phyloP scores from a whole-genome alignment of 2,113 vertebrate species.

The Oryzias curvinotus region DNA sequence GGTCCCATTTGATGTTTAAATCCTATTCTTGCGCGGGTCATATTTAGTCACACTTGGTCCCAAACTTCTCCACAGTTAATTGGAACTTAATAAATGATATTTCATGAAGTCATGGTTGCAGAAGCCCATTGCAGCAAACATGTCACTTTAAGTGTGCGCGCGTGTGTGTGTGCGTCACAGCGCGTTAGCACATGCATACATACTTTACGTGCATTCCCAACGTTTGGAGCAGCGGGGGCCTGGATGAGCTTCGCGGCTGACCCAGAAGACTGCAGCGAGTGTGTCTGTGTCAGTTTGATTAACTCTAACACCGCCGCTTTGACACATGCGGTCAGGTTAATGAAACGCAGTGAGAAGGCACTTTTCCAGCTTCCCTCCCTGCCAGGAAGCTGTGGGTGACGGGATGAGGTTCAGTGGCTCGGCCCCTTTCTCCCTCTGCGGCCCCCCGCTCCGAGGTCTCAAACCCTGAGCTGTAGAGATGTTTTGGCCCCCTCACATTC shows the following conservation, averaged over 20 bases:
- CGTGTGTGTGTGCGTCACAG: constrained; percentile 14
- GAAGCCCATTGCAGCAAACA: constrained; percentile 19
- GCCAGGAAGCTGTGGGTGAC: constrained; percentile 75
- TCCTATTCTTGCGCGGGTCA: constrained; percentile 46
- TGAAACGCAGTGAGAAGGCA: constrained; percentile 79
- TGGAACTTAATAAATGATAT: constrained; percentile 60
- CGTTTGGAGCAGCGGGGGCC: constrained; percentile 44
- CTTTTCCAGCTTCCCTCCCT: constrained; percentile 66
- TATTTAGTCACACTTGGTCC: constrained; percentile 41
- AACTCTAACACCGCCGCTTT: constrained; percentile 74
- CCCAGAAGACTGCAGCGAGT: constrained; percentile 60
- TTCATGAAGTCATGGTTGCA: constrained; percentile 37
- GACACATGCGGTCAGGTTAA: constrained; percentile 82
- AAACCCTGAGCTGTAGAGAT: constrained; percentile 53
- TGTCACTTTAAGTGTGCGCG: neutral
- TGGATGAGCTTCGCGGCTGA: constrained; percentile 69
- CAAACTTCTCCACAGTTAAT: constrained; percentile 59
- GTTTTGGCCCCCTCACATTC: constrained; percentile 21
- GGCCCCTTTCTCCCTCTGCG: constrained; percentile 36
- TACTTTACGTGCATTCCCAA: constrained; percentile 25
- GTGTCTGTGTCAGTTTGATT: constrained; percentile 76
- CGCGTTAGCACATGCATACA: constrained; percentile 33
- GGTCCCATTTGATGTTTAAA: constrained; percentile 71
- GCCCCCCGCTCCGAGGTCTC: constrained; percentile 35
- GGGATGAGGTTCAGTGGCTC: constrained; percentile 74